phyloP scores from a whole-genome alignment of 2,113 vertebrate species.

The Corythaeola cristata region DNA sequence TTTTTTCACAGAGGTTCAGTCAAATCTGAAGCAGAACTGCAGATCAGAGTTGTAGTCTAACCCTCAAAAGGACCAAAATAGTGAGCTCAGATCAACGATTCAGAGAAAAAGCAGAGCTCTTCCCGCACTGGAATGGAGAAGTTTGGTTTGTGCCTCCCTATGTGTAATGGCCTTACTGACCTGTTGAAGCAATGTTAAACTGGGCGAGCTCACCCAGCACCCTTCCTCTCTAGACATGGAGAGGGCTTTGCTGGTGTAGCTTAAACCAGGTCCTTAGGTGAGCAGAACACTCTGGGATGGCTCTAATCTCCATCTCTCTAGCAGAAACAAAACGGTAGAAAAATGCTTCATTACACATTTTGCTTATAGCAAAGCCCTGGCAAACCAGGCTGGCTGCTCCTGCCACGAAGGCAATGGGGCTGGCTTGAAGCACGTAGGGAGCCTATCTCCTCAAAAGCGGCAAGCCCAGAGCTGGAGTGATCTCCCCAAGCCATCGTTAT shows the following conservation, averaged over 20 bases:
- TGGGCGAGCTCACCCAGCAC: not conserved
- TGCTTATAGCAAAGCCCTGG: not conserved
- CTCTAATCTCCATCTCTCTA: not conserved
- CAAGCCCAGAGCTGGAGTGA: not conserved
- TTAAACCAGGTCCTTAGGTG: not conserved
- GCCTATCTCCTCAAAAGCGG: not conserved
- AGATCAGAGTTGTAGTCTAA: not conserved
- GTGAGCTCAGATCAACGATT: not conserved
- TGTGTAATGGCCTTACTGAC: not conserved
- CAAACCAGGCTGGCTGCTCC: not conserved
- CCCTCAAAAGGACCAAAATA: not conserved
- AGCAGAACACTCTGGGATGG: not conserved
- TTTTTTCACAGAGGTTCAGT: not conserved
- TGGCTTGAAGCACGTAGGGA: not conserved
- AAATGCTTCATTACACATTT: not conserved
- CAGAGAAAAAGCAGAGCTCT: not conserved
- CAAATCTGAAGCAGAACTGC: slow-evolving; percentile 4
- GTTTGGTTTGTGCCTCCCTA: not conserved
- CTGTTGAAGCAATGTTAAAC: not conserved
- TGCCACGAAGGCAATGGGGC: not conserved
- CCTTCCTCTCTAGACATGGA: not conserved
- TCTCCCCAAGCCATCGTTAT: not conserved
- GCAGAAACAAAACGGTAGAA: not conserved
- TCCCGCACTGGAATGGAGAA: not conserved
- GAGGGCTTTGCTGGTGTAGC: not conserved